These are phyloP conservation scores for Alauda arvensis DNA, from an alignment of 2,797 vertebrate species.

Conservation along the genomic window DNA sequence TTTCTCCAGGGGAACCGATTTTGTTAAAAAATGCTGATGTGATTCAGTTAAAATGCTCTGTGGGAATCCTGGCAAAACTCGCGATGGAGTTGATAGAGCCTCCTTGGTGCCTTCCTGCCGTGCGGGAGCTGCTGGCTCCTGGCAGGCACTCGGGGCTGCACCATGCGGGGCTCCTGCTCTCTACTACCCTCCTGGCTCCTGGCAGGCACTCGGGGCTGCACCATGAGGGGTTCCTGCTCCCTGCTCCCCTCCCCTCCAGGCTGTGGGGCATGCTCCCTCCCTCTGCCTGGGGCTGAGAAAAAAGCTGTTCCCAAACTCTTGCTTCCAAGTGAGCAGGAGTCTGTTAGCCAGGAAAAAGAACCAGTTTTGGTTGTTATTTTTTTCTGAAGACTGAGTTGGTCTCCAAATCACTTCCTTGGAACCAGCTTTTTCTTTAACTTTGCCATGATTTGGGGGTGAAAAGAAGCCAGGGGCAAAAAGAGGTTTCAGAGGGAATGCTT, in stretches of 20 bases:
- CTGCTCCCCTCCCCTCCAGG: neutral
- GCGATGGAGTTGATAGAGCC: neutral
- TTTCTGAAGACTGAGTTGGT: neutral
- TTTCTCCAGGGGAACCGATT: neutral
- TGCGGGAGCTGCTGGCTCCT: neutral
- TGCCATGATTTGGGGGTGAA: neutral
- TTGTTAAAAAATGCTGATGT: neutral
- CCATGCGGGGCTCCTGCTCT: accelerated
- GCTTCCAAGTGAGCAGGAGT: neutral
- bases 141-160: neutral
- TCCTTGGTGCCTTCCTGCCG: neutral
- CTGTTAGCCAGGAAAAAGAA: neutral
- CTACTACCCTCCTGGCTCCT: neutral
- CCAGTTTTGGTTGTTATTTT: too few species aligned
- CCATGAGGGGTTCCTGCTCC: accelerated
- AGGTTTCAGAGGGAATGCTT: neutral
- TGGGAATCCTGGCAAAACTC: neutral
- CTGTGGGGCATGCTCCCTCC: neutral
- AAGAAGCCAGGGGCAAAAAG: neutral
- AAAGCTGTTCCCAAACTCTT: neutral
- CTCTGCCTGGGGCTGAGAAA: neutral
- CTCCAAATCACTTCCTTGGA: neutral
- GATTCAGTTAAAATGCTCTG: neutral
- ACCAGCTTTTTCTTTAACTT: neutral
- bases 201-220: neutral